Conservation (phyloP, 2,888 invertebrate species). For the Frankliniella fusca region DNA sequence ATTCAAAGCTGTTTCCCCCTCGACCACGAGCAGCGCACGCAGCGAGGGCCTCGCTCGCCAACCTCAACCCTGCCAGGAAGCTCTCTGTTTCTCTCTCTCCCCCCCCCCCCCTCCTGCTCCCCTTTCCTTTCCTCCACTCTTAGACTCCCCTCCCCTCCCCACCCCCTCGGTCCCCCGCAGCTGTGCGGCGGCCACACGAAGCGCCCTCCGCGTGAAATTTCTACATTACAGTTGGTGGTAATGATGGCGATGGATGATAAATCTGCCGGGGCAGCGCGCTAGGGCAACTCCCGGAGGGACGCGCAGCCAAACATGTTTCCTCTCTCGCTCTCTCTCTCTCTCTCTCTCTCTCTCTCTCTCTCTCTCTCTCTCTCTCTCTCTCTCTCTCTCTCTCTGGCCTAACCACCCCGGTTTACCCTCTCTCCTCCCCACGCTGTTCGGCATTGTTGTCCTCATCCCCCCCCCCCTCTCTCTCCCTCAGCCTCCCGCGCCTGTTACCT, state of each 20-base stretch:
- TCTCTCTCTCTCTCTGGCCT: not conserved
- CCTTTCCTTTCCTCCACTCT: not conserved
- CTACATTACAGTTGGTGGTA: not conserved
- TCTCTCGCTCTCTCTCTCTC: not conserved
- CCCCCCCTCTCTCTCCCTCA: not conserved
- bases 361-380: too few species aligned
- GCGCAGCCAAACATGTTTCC: not conserved
- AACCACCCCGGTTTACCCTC: too few species aligned
- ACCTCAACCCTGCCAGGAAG: too few species aligned
- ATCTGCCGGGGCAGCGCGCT: not conserved
- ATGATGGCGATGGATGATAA: constrained; percentile 17
- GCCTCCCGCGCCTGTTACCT: not conserved
- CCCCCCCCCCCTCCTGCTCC: not conserved
- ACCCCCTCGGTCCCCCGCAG: not conserved
- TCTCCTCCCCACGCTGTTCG: too few species aligned
- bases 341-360: too few species aligned
- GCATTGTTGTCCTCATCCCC: not conserved
- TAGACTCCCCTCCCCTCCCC: not conserved
- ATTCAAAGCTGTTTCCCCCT: too few species aligned
- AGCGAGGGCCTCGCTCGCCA: too few species aligned
- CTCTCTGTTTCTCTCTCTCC: not conserved
- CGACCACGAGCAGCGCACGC: too few species aligned
- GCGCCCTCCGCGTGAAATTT: constrained; percentile 9
- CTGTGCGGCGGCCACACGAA: not conserved
- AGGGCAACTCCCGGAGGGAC: not conserved